Percentiles rank a stretch among this genome's conserved stretches.
Conservation (phyloP, 2,888 invertebrate species). For the Agrochola lota region DNA sequence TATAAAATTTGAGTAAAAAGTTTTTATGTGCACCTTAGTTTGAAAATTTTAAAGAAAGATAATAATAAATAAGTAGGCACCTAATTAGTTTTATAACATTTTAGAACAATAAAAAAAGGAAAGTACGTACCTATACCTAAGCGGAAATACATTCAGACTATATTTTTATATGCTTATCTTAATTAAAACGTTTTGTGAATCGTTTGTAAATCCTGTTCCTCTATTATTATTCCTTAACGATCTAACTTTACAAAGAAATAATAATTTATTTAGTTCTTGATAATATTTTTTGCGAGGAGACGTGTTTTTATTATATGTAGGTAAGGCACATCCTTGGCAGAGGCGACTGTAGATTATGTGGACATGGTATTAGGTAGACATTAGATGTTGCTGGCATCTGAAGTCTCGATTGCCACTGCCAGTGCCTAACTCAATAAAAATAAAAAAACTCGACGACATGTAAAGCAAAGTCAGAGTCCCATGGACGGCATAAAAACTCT, state of each 20-base stretch:
- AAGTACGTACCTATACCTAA: not conserved
- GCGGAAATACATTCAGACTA: not conserved
- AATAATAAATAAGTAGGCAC: too few relatives aligned
- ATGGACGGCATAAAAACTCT: too few relatives aligned
- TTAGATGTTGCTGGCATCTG: not conserved
- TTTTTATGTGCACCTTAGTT: not conserved
- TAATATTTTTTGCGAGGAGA: not conserved
- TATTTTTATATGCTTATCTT: not conserved
- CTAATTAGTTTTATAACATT: not conserved
- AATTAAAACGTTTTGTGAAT: not conserved
- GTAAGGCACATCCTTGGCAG: not conserved
- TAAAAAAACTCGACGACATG: too few relatives aligned
- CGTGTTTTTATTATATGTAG: not conserved
- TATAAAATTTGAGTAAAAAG: constrained; percentile 19
- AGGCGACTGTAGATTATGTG: not conserved
- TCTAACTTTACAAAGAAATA: constrained; percentile 1
- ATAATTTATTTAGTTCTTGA: not conserved
- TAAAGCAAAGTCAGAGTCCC: too few relatives aligned
- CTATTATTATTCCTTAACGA: not conserved
- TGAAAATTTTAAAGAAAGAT: not conserved
- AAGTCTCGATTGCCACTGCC: too few relatives aligned
- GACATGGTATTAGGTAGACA: not conserved
- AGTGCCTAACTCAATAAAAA: too few relatives aligned
- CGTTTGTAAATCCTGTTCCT: not conserved
- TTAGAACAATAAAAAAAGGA: not conserved